Evolutionary conservation across 2,113 vertebrate genomes (phyloP).

Genomic region (Cebidichthys violaceus): DNA sequence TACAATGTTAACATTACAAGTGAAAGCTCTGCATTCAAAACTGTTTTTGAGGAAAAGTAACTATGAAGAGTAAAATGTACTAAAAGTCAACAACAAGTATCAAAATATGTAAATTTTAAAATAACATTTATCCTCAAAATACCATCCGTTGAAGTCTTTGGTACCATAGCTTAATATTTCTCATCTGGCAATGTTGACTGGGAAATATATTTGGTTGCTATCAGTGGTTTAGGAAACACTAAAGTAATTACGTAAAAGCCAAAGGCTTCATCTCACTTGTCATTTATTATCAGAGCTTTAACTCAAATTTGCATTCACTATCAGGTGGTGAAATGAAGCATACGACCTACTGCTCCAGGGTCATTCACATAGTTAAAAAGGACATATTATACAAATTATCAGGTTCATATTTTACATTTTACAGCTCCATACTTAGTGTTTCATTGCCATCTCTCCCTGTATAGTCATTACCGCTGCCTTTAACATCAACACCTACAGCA

Average conservation of each 20-base stretch:
- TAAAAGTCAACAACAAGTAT: too few species aligned
- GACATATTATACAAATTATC: neutral
- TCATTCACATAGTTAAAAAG: constrained; percentile 25
- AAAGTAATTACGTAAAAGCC: constrained; percentile 39
- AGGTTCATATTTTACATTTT: neutral
- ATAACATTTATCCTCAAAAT: too few species aligned
- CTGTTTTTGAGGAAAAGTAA: too few species aligned
- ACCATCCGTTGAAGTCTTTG: too few species aligned
- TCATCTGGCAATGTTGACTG: neutral
- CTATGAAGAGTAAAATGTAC: too few species aligned
- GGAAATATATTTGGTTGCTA: neutral
- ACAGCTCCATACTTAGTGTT: too few species aligned
- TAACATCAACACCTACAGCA: too few species aligned
- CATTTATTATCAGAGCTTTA: neutral
- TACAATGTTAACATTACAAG: neutral
- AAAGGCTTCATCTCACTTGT: neutral
- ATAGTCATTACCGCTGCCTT: too few species aligned
- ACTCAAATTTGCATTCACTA: constrained; percentile 39
- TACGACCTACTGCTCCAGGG: constrained; percentile 25
- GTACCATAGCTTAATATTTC: neutral
- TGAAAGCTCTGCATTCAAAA: neutral
- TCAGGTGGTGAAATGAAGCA: constrained; percentile 48
- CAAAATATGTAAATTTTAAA: too few species aligned
- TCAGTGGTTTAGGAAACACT: constrained; percentile 6
- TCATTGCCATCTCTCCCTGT: too few species aligned